Conservation (phyloP, 2,113 vertebrate species). For the Datnioides undecimradiatus region DNA sequence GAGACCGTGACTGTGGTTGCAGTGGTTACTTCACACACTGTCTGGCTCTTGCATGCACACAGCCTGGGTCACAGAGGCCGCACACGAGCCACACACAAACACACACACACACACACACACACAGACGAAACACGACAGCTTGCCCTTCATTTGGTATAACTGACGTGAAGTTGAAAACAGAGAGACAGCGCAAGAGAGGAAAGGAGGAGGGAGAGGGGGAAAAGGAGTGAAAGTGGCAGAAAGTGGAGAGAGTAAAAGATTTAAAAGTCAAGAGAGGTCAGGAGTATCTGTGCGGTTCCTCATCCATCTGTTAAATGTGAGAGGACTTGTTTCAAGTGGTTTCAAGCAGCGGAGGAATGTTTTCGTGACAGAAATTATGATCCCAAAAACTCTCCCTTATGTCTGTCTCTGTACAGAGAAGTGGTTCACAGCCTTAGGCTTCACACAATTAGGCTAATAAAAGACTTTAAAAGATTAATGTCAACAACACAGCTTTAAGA, state of each 20-base stretch:
- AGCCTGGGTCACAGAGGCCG: conserved; percentile 58
- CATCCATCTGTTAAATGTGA: conserved; percentile 69
- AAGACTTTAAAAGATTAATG: conserved; percentile 35
- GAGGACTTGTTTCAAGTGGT: conserved; percentile 73
- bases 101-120: conserved; percentile 15
- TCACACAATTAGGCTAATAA: conserved; percentile 42
- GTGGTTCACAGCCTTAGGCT: conserved; percentile 26
- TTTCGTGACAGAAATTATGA: conserved; percentile 70
- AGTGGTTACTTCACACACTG: conserved; percentile 74
- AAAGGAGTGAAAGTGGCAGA: conserved; percentile 49
- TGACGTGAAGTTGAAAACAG: conserved; percentile 60
- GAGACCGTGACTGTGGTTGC: conserved; percentile 62
- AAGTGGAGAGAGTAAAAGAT: conserved; percentile 68
- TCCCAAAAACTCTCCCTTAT: conserved; percentile 36
- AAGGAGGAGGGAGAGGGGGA: conserved; percentile 1
- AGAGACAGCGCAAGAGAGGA: conserved; percentile 35
- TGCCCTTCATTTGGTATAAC: conserved; percentile 45
- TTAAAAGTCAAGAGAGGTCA: conserved; percentile 78
- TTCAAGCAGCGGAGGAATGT: conserved; percentile 60
- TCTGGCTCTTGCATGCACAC: conserved; percentile 71
- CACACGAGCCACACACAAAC: conserved; percentile 46
- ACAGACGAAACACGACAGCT: conserved; percentile 40
- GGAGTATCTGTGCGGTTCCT: conserved; percentile 64
- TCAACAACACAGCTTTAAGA: conserved; percentile 28
- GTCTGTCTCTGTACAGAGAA: conserved; percentile 27